Evolutionary conservation across 2,888 invertebrate species (phyloP).

Genomic region (Drosophila peninsularis): DNA sequence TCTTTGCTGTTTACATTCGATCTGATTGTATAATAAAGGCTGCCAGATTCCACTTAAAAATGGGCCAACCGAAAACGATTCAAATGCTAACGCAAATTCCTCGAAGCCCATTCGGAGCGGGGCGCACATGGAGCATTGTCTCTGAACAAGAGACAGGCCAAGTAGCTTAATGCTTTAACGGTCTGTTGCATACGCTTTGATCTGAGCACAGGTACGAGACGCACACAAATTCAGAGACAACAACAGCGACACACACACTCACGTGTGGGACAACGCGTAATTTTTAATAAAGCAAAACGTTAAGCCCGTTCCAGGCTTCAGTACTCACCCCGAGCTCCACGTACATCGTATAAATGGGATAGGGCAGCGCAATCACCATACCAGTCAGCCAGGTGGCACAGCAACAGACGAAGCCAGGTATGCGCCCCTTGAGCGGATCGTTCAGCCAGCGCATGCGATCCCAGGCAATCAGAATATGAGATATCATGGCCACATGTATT

Average conservation of each 20-base stretch:
- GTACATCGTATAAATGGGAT: slow-evolving; percentile 90
- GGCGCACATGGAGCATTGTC: slow-evolving; percentile 7
- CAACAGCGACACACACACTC: background rate
- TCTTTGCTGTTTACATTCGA: background rate
- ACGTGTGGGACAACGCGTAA: slow-evolving; percentile 32
- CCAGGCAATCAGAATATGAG: slow-evolving; percentile 88
- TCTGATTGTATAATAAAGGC: background rate
- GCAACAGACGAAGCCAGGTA: slow-evolving; percentile 89
- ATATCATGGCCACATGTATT: slow-evolving; percentile 89
- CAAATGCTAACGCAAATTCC: slow-evolving; percentile 4
- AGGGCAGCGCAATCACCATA: slow-evolving; percentile 89
- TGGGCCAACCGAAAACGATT: background rate
- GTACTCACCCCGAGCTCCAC: slow-evolving; percentile 88
- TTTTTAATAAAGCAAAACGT: slow-evolving; percentile 48
- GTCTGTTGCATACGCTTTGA: slow-evolving; percentile 67
- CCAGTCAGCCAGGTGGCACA: slow-evolving; percentile 90
- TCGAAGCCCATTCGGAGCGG: background rate
- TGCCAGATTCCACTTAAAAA: background rate
- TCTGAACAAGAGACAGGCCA: slow-evolving; percentile 13
- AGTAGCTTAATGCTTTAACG: slow-evolving; percentile 54
- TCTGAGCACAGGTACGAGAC: slow-evolving; percentile 35
- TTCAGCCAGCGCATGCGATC: slow-evolving; percentile 88
- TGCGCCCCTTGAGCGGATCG: slow-evolving; percentile 87
- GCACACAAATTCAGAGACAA: too few relatives aligned
- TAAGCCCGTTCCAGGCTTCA: slow-evolving; percentile 4